Percentiles rank a stretch among this genome's conserved stretches.
These are phyloP conservation scores for Polyodon spathula DNA, from an alignment of 2,113 vertebrate genomes.

Conservation along the genomic window DNA sequence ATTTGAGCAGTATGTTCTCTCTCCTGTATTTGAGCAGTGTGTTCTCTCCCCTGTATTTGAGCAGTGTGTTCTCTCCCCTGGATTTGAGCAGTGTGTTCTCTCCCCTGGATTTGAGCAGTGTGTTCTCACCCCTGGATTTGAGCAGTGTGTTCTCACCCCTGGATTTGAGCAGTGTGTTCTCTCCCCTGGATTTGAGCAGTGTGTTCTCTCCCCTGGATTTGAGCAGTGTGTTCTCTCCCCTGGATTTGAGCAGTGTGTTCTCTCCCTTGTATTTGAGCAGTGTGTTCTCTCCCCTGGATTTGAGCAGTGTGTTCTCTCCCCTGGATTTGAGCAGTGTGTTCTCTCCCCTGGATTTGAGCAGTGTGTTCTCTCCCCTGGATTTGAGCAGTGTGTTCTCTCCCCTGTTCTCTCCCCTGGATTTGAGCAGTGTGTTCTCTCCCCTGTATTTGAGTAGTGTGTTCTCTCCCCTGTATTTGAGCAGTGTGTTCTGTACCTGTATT, in stretches of 20 bases:
- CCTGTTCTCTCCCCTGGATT: constrained; percentile 74
- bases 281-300: background rate
- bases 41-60: background rate
- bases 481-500: constrained; percentile 61
- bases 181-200: too few species aligned
- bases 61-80: constrained; percentile 46
- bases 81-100: constrained; percentile 83
- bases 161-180: constrained; percentile 83
- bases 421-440: constrained; percentile 83
- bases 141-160: constrained; percentile 42
- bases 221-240: constrained; percentile 38
- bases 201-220: background rate
- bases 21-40: too few species aligned
- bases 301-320: constrained; percentile 31
- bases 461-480: background rate
- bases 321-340: constrained; percentile 82
- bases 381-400: constrained; percentile 19
- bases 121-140: background rate
- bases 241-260: constrained; percentile 81
- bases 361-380: background rate
- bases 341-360: too few species aligned
- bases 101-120: too few species aligned
- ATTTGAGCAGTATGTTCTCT: constrained; percentile 83
- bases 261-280: too few species aligned
- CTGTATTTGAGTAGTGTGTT: too few species aligned